Conservation (phyloP, 2,888 invertebrate species). For the Leuctra nigra region DNA sequence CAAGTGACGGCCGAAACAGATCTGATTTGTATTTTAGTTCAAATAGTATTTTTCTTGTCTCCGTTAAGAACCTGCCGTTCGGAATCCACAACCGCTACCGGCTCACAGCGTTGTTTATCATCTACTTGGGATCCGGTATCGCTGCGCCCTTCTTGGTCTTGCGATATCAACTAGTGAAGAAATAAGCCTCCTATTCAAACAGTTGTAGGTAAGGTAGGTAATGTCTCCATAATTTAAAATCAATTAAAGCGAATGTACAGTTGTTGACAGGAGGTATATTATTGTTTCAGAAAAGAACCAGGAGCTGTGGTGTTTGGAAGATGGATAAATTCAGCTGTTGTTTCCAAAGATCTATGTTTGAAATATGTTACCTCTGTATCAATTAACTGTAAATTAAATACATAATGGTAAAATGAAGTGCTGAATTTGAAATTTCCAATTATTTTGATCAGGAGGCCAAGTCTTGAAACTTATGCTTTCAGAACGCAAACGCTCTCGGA, state of each 20-base stretch:
- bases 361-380: no score
- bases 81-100: constrained; percentile 64
- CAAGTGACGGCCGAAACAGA: background rate
- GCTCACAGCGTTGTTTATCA: constrained; percentile 60
- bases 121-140: constrained; percentile 73
- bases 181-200: constrained; percentile 30
- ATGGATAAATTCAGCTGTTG: no score
- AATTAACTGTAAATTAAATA: no score
- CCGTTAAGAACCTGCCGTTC: constrained; percentile 76
- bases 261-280: background rate
- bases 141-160: constrained; percentile 70
- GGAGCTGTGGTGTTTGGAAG: background rate
- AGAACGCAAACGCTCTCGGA: no score
- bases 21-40: background rate
- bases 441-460: no score
- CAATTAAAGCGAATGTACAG: background rate
- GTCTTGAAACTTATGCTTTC: no score
- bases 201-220: background rate
- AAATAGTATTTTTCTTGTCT: constrained; percentile 7
- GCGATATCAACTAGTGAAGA: constrained; percentile 72
- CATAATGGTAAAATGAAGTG: no score
- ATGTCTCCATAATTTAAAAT: background rate
- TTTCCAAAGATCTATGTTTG: no score
- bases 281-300: background rate
- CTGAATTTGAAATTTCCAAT: no score